A percentile compares a stretch with the other conserved stretches of the same genome.
phyloP scores from a whole-genome alignment of 1,140 invertebrate species.

The Leptopilina boulardi region DNA sequence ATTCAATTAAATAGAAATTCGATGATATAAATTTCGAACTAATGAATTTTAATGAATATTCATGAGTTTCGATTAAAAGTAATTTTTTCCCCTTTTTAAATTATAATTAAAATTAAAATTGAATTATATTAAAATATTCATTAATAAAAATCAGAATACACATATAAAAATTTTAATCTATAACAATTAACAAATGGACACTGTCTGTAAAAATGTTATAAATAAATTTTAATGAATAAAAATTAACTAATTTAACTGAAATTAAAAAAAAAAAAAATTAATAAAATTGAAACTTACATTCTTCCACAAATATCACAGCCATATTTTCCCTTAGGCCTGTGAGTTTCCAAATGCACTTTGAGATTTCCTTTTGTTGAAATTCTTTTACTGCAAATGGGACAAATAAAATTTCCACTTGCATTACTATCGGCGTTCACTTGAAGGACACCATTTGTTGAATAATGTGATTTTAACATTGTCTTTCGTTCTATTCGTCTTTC shows the following conservation, averaged over 20 bases:
- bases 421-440: slow-evolving; percentile 62
- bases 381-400: slow-evolving; percentile 80
- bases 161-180: no score
- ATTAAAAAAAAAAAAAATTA: no score
- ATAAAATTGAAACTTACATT: slow-evolving; percentile 76
- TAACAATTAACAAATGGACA: no score
- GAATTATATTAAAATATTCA: no score
- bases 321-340: slow-evolving; percentile 80
- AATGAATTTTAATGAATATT: no score
- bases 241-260: neutral
- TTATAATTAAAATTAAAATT: no score
- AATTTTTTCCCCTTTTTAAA: no score
- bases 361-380: slow-evolving; percentile 81
- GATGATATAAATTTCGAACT: no score
- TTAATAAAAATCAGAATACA: no score
- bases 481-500: slow-evolving; percentile 61
- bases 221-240: neutral
- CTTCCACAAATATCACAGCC: slow-evolving; percentile 83
- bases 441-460: slow-evolving; percentile 69
- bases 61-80: no score
- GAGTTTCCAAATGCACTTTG: slow-evolving; percentile 81
- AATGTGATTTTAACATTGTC: slow-evolving; percentile 59
- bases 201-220: neutral
- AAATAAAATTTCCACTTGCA: slow-evolving; percentile 71
- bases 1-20: no score